phyloP scores from a whole-genome alignment of 35 echinoderm and acorn worm genomes.

The Chiridota heheva region DNA sequence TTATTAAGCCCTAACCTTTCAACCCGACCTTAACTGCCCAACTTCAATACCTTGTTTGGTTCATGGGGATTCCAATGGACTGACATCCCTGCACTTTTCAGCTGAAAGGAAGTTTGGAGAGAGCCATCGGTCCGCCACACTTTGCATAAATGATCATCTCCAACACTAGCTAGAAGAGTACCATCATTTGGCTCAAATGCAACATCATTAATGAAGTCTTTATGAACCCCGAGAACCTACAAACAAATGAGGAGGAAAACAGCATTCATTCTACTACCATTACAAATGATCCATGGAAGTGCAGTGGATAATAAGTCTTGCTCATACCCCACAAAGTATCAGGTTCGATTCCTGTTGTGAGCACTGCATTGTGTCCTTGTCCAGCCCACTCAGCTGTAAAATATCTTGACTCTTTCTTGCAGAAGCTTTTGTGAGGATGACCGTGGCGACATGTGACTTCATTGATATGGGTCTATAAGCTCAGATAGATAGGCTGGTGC shows the following conservation, averaged over 20 bases:
- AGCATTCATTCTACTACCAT: background rate
- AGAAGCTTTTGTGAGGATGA: too few relatives aligned
- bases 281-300: background rate
- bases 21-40: too few relatives aligned
- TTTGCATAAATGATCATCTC: slow-evolving; percentile 75
- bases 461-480: too few relatives aligned
- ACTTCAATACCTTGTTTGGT: slow-evolving; percentile 75
- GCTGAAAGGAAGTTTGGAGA: slow-evolving; percentile 63
- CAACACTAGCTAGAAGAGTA: slow-evolving; percentile 55
- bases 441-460: too few relatives aligned
- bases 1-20: too few relatives aligned
- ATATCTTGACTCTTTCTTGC: background rate
- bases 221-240: slow-evolving; percentile 73
- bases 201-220: slow-evolving; percentile 64
- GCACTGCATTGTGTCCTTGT: too few relatives aligned
- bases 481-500: too few relatives aligned
- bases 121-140: slow-evolving; percentile 59
- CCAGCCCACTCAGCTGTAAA: background rate
- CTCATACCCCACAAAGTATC: background rate
- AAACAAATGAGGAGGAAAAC: background rate
- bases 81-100: slow-evolving; percentile 86
- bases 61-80: slow-evolving; percentile 72
- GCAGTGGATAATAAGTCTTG: too few relatives aligned
- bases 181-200: slow-evolving; percentile 74
- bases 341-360: too few relatives aligned